phyloP scores from a whole-genome alignment of 1,140 invertebrate species.

The Drosophila setifemur region DNA sequence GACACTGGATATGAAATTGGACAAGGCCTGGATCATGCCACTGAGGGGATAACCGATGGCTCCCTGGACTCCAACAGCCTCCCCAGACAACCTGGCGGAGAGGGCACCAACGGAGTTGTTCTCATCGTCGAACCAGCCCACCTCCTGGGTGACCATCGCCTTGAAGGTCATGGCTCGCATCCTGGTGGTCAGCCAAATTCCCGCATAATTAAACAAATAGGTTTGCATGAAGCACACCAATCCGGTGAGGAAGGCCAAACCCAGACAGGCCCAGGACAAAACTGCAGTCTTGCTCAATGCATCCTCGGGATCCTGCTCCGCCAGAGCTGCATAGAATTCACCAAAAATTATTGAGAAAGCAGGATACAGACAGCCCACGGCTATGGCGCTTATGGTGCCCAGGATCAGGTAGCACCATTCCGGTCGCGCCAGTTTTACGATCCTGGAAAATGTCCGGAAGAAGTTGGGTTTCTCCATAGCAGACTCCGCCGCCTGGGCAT shows the following conservation, averaged over 20 bases:
- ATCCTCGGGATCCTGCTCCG: conserved; percentile 84
- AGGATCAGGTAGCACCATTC: conserved; percentile 90
- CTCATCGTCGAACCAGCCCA: conserved; percentile 91
- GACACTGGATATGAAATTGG: conserved; percentile 89
- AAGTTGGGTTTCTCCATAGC: conserved; percentile 46
- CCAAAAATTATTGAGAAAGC: conserved; percentile 93
- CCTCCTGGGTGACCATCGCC: conserved; percentile 90
- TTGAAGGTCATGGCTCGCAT: conserved; percentile 87
- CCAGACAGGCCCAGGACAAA: conserved; percentile 87
- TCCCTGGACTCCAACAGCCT: conserved; percentile 91
- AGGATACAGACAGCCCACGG: conserved; percentile 90
- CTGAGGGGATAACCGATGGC: conserved; percentile 92
- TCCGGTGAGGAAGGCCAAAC: conserved; percentile 89
- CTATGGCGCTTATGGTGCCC: conserved; percentile 88
- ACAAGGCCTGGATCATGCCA: conserved; percentile 89
- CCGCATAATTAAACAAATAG: conserved; percentile 91
- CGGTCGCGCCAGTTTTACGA: conserved; percentile 88
- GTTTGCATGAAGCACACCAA: conserved; percentile 88
- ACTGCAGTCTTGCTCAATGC: conserved; percentile 85
- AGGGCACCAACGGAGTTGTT: conserved; percentile 90
- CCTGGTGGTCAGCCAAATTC: conserved; percentile 89
- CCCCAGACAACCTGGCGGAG: conserved; percentile 89
- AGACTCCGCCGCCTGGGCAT: background rate
- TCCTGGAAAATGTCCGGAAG: conserved; percentile 83
- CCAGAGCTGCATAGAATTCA: conserved; percentile 88